A percentile compares a stretch with the other conserved stretches of the same genome.
Conservation (phyloP, 53 echinoderm and acorn worm species). For the Henricia sp. region DNA sequence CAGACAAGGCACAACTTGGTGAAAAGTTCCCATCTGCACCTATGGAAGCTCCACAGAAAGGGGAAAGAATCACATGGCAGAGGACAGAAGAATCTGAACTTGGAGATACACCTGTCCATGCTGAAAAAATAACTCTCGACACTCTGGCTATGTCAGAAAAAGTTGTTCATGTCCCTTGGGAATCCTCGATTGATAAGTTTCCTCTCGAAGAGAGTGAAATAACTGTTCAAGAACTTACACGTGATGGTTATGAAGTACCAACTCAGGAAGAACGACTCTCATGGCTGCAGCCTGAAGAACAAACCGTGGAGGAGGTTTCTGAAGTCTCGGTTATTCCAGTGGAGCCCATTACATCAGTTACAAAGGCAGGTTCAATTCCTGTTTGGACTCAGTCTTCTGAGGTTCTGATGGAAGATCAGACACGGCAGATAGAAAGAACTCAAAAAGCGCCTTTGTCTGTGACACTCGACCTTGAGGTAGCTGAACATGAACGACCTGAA, state of each 20-base stretch:
- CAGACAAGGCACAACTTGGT: constrained; percentile 50
- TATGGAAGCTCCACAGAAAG: constrained; percentile 57
- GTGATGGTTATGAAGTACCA: constrained; percentile 20
- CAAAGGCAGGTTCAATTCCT: constrained; percentile 14
- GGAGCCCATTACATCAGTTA: constrained; percentile 35
- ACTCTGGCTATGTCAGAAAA: constrained; percentile 26
- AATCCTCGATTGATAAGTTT: constrained; percentile 15
- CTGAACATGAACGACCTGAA: constrained; percentile 3
- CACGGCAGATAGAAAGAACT: constrained; percentile 27
- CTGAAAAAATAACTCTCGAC: constrained; percentile 25
- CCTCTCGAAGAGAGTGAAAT: constrained; percentile 34
- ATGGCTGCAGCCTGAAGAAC: constrained; percentile 58
- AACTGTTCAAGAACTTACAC: constrained; percentile 45
- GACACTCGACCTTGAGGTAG: constrained; percentile 41
- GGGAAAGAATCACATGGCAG: constrained; percentile 59
- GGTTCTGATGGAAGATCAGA: constrained; percentile 10
- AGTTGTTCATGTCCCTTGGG: constrained; percentile 25
- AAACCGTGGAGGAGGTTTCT: constrained; percentile 33
- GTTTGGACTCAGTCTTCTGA: constrained; percentile 38
- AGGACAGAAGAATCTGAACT: constrained; percentile 32
- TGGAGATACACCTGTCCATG: constrained; percentile 1
- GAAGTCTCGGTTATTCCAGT: constrained; percentile 48
- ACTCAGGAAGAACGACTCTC: constrained; percentile 48
- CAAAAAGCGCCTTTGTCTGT: constrained; percentile 39
- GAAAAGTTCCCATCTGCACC: constrained; percentile 64